Percentiles rank a stretch among this genome's conserved stretches.
Evolutionary conservation across 2,888 invertebrate genomes (phyloP).

Genomic region (Smittia sp.): DNA sequence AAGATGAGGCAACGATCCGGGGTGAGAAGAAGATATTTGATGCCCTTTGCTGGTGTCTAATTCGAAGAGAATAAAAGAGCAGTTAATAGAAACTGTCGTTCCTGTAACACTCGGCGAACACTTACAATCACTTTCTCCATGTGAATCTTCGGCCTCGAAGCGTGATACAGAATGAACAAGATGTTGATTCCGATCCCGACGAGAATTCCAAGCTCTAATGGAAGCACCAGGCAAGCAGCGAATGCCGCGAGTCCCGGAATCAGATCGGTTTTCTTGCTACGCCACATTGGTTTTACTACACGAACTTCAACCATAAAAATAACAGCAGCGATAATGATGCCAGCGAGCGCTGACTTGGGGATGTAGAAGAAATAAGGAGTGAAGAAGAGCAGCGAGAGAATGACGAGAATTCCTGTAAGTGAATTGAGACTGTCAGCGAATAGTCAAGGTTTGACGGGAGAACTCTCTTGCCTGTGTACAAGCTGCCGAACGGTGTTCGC

Average conservation of each 20-base stretch:
- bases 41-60: conserved; percentile 64
- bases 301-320: conserved; percentile 88
- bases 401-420: conserved; percentile 68
- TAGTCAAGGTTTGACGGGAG: not conserved
- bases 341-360: conserved; percentile 81
- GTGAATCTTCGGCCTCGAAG: conserved; percentile 79
- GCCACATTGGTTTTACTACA: conserved; percentile 84
- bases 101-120: conserved; percentile 42
- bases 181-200: conserved; percentile 80
- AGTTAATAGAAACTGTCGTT: not conserved
- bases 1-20: conserved; percentile 87
- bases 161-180: conserved; percentile 81
- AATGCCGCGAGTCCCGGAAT: conserved; percentile 84
- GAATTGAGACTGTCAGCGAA: not conserved
- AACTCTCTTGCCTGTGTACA: conserved; percentile 66
- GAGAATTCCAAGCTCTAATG: conserved; percentile 83
- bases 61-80: conserved; percentile 44
- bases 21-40: conserved; percentile 76
- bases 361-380: conserved; percentile 86
- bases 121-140: conserved; percentile 73
- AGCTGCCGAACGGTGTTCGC: conserved; percentile 76
- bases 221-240: conserved; percentile 76
- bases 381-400: conserved; percentile 79
- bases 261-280: conserved; percentile 82
- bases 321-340: conserved; percentile 89